A percentile compares a stretch with the other conserved stretches of the same genome.
These are phyloP conservation scores for Lucilia sericata DNA, from an alignment of 1,140 invertebrate genomes.

Conservation along the genomic window DNA sequence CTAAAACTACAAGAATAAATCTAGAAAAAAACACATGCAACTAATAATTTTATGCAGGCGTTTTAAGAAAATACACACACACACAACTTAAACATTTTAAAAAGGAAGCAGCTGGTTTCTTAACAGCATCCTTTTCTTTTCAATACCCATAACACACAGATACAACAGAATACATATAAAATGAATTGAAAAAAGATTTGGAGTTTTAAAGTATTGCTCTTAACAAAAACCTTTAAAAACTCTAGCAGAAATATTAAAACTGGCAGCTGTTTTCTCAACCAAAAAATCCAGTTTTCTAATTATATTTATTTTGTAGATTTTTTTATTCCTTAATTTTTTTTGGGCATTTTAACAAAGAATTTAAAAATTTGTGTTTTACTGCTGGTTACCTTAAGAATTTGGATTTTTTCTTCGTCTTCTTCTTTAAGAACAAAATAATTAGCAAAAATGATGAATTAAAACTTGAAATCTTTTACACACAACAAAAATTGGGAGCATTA, in stretches of 20 bases:
- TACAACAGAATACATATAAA: not conserved
- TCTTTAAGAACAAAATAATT: too few relatives aligned
- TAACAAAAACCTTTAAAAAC: too few relatives aligned
- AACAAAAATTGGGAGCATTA: too few relatives aligned
- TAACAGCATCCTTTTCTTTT: not conserved
- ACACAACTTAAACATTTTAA: not conserved
- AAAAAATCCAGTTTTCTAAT: conserved; percentile 14
- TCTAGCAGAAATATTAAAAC: too few relatives aligned
- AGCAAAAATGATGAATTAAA: too few relatives aligned
- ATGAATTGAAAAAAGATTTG: conserved; percentile 8
- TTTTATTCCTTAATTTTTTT: not conserved
- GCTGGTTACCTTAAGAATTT: too few relatives aligned
- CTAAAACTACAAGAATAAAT: too few relatives aligned
- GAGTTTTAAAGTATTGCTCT: not conserved
- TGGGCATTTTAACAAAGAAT: too few relatives aligned
- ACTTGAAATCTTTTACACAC: too few relatives aligned
- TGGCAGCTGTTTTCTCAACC: not conserved
- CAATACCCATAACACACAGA: too few relatives aligned
- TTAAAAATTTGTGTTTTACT: too few relatives aligned
- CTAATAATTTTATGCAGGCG: conserved; percentile 12
- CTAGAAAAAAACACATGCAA: not conserved
- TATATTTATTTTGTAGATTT: not conserved
- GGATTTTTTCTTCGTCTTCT: too few relatives aligned
- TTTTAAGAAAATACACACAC: not conserved
- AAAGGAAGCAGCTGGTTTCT: not conserved